These are phyloP conservation scores for Dermolepida albohirtum DNA, from an alignment of 2,888 invertebrate species.

Conservation along the genomic window DNA sequence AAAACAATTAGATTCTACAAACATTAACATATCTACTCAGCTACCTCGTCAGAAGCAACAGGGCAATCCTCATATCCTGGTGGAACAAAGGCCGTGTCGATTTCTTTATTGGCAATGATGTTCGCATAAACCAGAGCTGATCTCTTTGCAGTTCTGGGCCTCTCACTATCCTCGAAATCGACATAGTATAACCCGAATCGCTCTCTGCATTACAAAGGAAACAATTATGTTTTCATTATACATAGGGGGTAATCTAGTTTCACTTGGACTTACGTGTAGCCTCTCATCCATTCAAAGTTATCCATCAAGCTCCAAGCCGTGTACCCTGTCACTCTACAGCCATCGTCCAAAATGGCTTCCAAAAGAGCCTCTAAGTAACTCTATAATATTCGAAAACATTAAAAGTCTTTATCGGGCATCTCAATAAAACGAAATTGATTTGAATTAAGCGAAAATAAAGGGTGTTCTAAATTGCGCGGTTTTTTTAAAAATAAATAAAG, in stretches of 20 bases:
- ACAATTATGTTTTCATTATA: neutral
- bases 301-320: slow-evolving; percentile 86
- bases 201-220: slow-evolving; percentile 65
- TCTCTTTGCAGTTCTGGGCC: slow-evolving; percentile 72
- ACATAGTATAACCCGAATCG: slow-evolving; percentile 77
- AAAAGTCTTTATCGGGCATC: too few relatives aligned
- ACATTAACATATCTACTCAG: too few relatives aligned
- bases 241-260: neutral
- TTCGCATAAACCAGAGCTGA: slow-evolving; percentile 69
- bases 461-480: too few relatives aligned
- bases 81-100: slow-evolving; percentile 12
- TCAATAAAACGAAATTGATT: too few relatives aligned
- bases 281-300: slow-evolving; percentile 83
- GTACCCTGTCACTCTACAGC: slow-evolving; percentile 74
- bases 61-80: slow-evolving; percentile 1
- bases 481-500: too few relatives aligned
- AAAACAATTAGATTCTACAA: too few relatives aligned
- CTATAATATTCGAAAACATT: slow-evolving; percentile 12
- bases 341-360: slow-evolving; percentile 68
- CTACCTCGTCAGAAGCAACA: neutral
- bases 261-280: slow-evolving; percentile 68
- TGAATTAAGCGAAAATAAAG: too few relatives aligned
- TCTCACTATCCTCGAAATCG: slow-evolving; percentile 70
- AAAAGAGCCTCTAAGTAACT: slow-evolving; percentile 65
- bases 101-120: slow-evolving; percentile 62